Conservation (phyloP, 2,797 vertebrate genomes). For the Hirundo rustica region DNA sequence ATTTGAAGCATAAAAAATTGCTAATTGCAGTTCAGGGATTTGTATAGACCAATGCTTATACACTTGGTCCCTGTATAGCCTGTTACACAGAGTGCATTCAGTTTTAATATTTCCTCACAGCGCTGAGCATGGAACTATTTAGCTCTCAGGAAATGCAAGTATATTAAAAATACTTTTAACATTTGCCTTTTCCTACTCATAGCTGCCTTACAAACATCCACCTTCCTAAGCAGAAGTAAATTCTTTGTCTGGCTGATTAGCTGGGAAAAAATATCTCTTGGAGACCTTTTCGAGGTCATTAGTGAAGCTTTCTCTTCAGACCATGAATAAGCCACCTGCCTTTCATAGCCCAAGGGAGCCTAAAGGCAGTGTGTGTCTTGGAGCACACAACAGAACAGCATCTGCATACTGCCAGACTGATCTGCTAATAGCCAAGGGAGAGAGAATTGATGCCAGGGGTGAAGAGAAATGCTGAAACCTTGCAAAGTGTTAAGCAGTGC, state of each 20-base stretch:
- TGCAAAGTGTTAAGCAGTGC: constrained; percentile 50
- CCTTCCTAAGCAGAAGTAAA: constrained; percentile 4
- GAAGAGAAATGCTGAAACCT: constrained; percentile 49
- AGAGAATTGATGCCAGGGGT: constrained; percentile 31
- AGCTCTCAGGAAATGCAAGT: background rate
- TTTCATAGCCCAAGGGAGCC: constrained; percentile 61
- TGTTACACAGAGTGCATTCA: rapidly evolving
- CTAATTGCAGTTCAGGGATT: background rate
- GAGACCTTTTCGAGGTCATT: constrained; percentile 59
- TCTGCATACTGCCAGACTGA: constrained; percentile 58
- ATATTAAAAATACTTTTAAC: constrained; percentile 36
- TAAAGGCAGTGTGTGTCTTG: constrained; percentile 22
- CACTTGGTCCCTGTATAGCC: background rate
- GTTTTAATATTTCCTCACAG: background rate
- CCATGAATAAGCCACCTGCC: constrained; percentile 71
- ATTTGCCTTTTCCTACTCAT: background rate
- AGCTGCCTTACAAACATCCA: constrained; percentile 8
- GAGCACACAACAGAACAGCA: constrained; percentile 58
- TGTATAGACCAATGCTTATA: background rate
- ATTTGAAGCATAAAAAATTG: background rate
- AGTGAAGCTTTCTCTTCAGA: constrained; percentile 25
- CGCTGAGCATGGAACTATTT: background rate
- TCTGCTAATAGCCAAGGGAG: constrained; percentile 58
- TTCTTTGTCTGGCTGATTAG: constrained; percentile 45
- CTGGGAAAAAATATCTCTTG: background rate